phyloP scores from a whole-genome alignment of 37 sponge, comb jelly and placozoan genomes.

The Geodia barretti region DNA sequence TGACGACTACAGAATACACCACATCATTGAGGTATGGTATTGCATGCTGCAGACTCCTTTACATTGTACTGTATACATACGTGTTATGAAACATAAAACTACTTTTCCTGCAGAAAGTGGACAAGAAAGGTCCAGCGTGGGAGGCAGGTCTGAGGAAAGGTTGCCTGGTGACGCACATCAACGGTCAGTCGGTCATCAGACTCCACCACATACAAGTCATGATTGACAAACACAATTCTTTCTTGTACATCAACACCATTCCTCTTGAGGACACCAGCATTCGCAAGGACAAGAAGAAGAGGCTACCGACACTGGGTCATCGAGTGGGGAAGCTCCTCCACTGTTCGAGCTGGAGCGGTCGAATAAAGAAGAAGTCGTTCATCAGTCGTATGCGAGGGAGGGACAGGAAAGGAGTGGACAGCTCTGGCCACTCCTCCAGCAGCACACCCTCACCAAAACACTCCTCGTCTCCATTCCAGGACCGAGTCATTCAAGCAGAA shows the following conservation, averaged over 20 bases:
- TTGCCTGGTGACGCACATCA: conserved; percentile 85
- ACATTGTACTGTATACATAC: too few species aligned
- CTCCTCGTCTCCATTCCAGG: conserved; percentile 64
- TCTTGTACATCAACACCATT: conserved; percentile 52
- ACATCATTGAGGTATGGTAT: conserved; percentile 86
- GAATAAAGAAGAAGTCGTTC: conserved; percentile 65
- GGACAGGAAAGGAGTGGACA: conserved; percentile 27
- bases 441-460: conserved; percentile 58
- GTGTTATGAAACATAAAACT: background rate
- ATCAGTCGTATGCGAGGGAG: conserved; percentile 41
- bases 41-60: background rate
- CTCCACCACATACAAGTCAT: conserved; percentile 84
- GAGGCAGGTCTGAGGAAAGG: conserved; percentile 79
- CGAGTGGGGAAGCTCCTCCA: conserved; percentile 65
- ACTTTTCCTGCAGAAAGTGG: conserved; percentile 61
- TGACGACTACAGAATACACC: conserved; percentile 85
- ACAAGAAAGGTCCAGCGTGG: conserved; percentile 73
- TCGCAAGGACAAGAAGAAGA: conserved; percentile 56
- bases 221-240: conserved; percentile 34
- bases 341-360: conserved; percentile 29
- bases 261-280: conserved; percentile 89
- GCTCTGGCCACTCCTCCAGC: conserved; percentile 58
- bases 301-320: conserved; percentile 51
- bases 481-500: conserved; percentile 61
- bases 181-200: conserved; percentile 82